Conservation (phyloP, 2,888 invertebrate genomes). For the Lysandra coridon region DNA sequence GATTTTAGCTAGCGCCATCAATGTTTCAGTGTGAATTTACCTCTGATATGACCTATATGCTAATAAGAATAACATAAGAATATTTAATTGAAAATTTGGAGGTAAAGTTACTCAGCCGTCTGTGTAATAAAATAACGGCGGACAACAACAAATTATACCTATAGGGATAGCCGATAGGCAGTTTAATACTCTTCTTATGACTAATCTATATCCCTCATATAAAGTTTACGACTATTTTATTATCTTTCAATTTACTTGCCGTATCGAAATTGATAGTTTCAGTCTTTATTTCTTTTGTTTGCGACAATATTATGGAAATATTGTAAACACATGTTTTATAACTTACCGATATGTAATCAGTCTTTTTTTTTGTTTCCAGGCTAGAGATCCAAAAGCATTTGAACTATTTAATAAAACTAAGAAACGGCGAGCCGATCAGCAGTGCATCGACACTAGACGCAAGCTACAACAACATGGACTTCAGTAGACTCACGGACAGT, state of each 20-base stretch:
- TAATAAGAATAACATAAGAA: no score
- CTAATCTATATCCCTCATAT: neutral
- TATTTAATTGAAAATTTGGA: no score
- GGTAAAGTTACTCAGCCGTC: no score
- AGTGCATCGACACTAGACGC: conserved; percentile 45
- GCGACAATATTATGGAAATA: neutral
- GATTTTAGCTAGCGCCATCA: no score
- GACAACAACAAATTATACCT: no score
- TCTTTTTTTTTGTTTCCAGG: conserved; percentile 45
- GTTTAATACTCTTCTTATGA: neutral
- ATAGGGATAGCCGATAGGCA: no score
- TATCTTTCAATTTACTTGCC: neutral
- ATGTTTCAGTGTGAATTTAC: no score
- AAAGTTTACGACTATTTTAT: neutral
- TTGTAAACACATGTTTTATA: neutral
- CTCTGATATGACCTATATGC: no score
- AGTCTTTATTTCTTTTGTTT: no score
- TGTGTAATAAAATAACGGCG: no score
- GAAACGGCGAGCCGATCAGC: conserved; percentile 41
- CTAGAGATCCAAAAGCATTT: conserved; percentile 58
- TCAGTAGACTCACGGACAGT: conserved; percentile 58
- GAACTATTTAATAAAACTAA: conserved; percentile 49
- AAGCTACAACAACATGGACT: conserved; percentile 51
- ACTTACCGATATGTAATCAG: neutral
- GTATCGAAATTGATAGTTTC: no score